Percentiles rank a stretch among this genome's conserved stretches.
Evolutionary conservation across 1,140 invertebrate genomes (phyloP).

Genomic region (Ostrea denselamellosa): DNA sequence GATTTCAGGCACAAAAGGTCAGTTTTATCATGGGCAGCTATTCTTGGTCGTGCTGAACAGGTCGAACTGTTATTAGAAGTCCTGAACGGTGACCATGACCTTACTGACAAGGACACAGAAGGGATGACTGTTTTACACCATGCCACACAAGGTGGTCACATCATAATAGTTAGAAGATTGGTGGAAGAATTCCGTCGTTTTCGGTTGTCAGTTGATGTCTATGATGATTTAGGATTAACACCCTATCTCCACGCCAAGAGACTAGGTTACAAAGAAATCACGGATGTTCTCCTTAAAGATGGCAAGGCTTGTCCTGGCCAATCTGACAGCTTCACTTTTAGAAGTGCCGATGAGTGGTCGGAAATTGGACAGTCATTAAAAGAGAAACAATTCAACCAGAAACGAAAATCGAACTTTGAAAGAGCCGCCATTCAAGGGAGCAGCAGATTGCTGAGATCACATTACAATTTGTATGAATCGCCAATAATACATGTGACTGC

Average conservation of each 20-base stretch:
- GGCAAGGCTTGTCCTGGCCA: constrained; percentile 67
- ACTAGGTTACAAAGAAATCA: constrained; percentile 68
- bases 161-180: constrained; percentile 60
- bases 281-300: constrained; percentile 61
- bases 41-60: constrained; percentile 64
- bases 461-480: constrained; percentile 29
- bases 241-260: constrained; percentile 72
- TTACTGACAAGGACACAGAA: constrained; percentile 66
- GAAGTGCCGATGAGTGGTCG: constrained; percentile 68
- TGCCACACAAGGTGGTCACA: constrained; percentile 64
- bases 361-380: constrained; percentile 68
- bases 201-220: constrained; percentile 68
- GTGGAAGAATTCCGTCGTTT: constrained; percentile 65
- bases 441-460: constrained; percentile 48
- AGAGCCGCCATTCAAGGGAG: constrained; percentile 64
- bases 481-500: not conserved
- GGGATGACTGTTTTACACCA: constrained; percentile 72
- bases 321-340: constrained; percentile 65
- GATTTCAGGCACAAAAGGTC: constrained; percentile 62
- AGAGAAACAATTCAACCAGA: constrained; percentile 54
- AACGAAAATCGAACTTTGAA: constrained; percentile 56
- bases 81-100: constrained; percentile 69
- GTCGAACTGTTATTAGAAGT: constrained; percentile 63
- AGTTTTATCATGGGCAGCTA: constrained; percentile 69
- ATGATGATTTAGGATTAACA: constrained; percentile 70